These are phyloP conservation scores for Perdix hodgsoniae DNA, from an alignment of 2,797 vertebrate genomes.

Conservation along the genomic window DNA sequence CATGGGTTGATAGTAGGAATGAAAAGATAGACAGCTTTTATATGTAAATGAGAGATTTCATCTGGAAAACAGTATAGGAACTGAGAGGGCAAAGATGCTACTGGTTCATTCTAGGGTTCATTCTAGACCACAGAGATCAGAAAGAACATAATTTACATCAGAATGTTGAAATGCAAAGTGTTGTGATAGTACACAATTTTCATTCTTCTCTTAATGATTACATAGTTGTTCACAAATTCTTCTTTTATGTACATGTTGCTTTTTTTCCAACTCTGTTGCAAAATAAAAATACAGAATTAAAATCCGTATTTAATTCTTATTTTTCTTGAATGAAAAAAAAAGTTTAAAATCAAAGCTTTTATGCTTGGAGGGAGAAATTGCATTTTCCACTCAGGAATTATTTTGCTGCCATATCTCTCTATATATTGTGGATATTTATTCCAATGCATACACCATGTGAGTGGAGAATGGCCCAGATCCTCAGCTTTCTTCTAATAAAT, in stretches of 20 bases:
- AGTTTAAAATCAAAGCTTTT: not conserved
- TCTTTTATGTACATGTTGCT: not conserved
- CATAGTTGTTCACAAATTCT: not conserved
- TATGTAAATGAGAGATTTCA: not conserved
- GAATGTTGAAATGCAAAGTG: not conserved
- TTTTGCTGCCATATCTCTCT: not conserved
- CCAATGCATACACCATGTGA: accelerated
- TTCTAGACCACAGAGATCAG: not conserved
- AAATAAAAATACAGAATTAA: too few species aligned
- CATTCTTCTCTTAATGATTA: not conserved
- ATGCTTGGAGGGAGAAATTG: not conserved
- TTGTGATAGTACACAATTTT: not conserved
- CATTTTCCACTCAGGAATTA: not conserved
- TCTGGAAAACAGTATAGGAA: not conserved
- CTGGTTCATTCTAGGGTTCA: not conserved
- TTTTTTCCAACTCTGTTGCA: not conserved
- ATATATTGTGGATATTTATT: not conserved
- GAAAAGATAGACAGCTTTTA: not conserved
- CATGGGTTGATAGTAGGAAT: not conserved
- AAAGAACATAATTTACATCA: not conserved
- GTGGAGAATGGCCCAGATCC: not conserved
- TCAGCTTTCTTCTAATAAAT: not conserved
- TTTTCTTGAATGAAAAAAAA: not conserved
- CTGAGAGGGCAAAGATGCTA: not conserved
- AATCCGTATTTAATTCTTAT: not conserved